Evolutionary conservation across 2,888 invertebrate species (phyloP).

Genomic region (Drosophila greeni): DNA sequence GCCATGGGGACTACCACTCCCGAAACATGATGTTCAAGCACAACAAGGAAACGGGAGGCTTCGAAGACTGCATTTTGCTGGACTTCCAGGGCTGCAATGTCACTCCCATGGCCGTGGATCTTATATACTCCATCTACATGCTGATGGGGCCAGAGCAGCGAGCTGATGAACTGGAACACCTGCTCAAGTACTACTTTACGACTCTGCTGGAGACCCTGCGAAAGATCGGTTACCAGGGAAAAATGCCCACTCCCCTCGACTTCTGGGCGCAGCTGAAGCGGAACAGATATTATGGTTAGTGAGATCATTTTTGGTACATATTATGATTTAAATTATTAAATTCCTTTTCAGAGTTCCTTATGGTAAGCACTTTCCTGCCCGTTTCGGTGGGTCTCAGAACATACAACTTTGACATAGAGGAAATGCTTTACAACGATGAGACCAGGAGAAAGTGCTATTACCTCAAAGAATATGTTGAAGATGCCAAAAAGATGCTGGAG

Average conservation of each 20-base stretch:
- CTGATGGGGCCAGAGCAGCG: slow-evolving; percentile 52
- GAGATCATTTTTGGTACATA: neutral
- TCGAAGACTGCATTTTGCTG: slow-evolving; percentile 61
- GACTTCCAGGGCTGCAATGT: slow-evolving; percentile 65
- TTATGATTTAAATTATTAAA: neutral
- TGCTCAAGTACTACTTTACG: slow-evolving; percentile 60
- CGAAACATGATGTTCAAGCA: slow-evolving; percentile 68
- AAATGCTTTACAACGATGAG: slow-evolving; percentile 7
- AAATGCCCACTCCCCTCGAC: slow-evolving; percentile 48
- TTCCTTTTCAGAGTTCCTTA: slow-evolving; percentile 26
- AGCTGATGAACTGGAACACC: slow-evolving; percentile 43
- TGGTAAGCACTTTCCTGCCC: slow-evolving; percentile 37
- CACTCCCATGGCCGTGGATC: slow-evolving; percentile 56
- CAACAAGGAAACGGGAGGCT: slow-evolving; percentile 23
- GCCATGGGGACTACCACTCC: slow-evolving; percentile 68
- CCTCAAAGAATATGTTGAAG: slow-evolving; percentile 25
- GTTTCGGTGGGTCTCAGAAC: neutral
- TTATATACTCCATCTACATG: slow-evolving; percentile 60
- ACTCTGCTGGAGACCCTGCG: slow-evolving; percentile 52
- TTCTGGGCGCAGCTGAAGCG: slow-evolving; percentile 52
- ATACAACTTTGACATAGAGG: slow-evolving; percentile 7
- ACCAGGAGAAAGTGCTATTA: neutral
- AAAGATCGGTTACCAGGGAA: slow-evolving; percentile 53
- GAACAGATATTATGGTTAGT: slow-evolving; percentile 51
- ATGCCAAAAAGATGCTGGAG: slow-evolving; percentile 42